Evolutionary conservation across 2,888 invertebrate genomes (phyloP).

Genomic region (Balanococcus diminutus): DNA sequence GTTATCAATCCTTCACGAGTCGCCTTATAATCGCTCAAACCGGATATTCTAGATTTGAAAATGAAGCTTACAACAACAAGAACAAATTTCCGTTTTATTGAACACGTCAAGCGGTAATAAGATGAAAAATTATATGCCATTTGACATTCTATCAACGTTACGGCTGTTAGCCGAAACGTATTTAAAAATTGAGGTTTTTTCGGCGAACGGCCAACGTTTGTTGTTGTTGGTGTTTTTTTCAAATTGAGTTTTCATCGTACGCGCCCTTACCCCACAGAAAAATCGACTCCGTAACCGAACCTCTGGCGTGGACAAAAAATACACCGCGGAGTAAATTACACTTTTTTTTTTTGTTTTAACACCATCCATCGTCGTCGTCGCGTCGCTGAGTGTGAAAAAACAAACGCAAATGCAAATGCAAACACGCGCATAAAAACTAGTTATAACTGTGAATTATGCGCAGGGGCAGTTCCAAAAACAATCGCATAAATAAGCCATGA

Average conservation of each 20-base stretch:
- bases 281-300: slow-evolving; percentile 41
- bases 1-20: slow-evolving; percentile 27
- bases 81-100: slow-evolving; percentile 55
- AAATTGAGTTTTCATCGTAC: slow-evolving; percentile 44
- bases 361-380: neutral
- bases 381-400: slow-evolving; percentile 41
- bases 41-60: slow-evolving; percentile 53
- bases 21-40: slow-evolving; percentile 39
- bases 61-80: slow-evolving; percentile 52
- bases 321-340: slow-evolving; percentile 22
- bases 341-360: slow-evolving; percentile 40
- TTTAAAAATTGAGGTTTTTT: slow-evolving; percentile 50
- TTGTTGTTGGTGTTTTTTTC: neutral
- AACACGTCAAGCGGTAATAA: slow-evolving; percentile 51
- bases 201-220: neutral
- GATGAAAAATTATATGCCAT: slow-evolving; percentile 55
- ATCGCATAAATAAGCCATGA: slow-evolving; percentile 54
- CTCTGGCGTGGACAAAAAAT: neutral
- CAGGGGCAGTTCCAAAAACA: slow-evolving; percentile 52
- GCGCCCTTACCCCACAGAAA: neutral
- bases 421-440: slow-evolving; percentile 43
- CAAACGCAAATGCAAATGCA: slow-evolving; percentile 23
- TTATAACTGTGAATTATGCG: slow-evolving; percentile 47
- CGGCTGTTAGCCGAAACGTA: slow-evolving; percentile 50
- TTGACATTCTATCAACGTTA: slow-evolving; percentile 55